Base-by-base conservation (phyloP, 2,797 vertebrate genomes). In the Macroramphosus scolopax region DNA sequence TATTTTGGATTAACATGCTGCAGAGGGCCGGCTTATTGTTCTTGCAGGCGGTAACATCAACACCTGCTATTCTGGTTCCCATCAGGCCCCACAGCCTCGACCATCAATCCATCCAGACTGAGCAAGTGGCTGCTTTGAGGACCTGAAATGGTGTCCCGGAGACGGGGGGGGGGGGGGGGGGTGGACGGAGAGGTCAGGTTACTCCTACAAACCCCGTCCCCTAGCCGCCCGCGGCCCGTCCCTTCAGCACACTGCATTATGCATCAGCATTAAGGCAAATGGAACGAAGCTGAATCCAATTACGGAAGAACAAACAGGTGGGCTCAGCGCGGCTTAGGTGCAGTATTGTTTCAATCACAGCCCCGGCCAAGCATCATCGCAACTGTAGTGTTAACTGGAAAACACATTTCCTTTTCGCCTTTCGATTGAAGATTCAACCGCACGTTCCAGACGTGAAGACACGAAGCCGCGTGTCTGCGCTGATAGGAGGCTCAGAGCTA, bases 261-360 rank as follows among this genome's bases (percentile, higher is more conserved):
- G 81, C 81, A 87, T 77, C 70, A 78, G 82, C 80, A 84, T 88
- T 87, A 88, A 81, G 74, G 81, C 77, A 81, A 85, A 87, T 86
- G 87, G 85, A 87, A 87, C 68, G 80, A 84, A 86, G 77, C 80
- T 72, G 82, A 87, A 86, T 88, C 84, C 82, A 88, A 87, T 87
- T 86, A 88, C 66, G 49, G 71, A 54, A 84, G 82, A 87, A 87
- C 84, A 86, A 87, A 85, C 87, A 86, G 87, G 85, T 88, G 83
- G 84, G 82, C 79, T 86, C 81, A 83, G 77, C 4, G 79, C 49
- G 69, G 83, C 80, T 86, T 80, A 80, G 77, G 65, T 58, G 35
- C 74, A 58, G 72, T 62, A 82, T 83, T 86, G 85, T 87, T 87
- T 86, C 85, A 87, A 85, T 88, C 85, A 83, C 75, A 67, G 64